Evolutionary conservation across 2,888 invertebrate genomes (phyloP).

Genomic region (Pachymerium ferrugineum): DNA sequence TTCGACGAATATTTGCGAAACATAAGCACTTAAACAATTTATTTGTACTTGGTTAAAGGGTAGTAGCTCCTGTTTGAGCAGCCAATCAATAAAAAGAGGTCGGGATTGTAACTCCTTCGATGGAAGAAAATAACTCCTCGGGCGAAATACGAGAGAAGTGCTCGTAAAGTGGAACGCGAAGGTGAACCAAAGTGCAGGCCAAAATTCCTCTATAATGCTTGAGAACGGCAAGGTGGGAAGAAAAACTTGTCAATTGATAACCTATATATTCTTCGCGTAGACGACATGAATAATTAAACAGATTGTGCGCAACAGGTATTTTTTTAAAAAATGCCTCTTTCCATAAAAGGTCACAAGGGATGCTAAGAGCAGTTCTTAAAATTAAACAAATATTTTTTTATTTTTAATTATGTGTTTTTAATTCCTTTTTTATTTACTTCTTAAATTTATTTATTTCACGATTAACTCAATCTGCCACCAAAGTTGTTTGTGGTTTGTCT

Average conservation of each 20-base stretch:
- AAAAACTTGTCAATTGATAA: conserved; percentile 20
- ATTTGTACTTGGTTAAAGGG: conserved; percentile 8
- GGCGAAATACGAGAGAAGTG: conserved; percentile 5
- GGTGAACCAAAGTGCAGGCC: conserved; percentile 20
- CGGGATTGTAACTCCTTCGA: conserved; percentile 18
- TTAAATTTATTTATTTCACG: not conserved
- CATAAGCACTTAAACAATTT: conserved; percentile 29
- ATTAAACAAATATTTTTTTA: not conserved
- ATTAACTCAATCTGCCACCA: not conserved
- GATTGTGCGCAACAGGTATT: not conserved
- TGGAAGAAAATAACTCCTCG: conserved; percentile 9
- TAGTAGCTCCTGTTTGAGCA: conserved; percentile 1
- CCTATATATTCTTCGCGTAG: not conserved
- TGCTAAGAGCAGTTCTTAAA: too few species aligned
- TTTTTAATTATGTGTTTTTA: not conserved
- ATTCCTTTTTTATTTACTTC: not conserved
- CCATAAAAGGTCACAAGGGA: too few species aligned
- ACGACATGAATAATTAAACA: not conserved
- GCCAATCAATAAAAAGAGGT: conserved; percentile 26
- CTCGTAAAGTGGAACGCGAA: conserved; percentile 19
- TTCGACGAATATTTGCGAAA: conserved; percentile 33
- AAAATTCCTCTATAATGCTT: not conserved
- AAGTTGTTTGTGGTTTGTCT: conserved; percentile 19
- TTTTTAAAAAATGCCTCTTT: too few species aligned
- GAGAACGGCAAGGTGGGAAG: not conserved